These are phyloP conservation scores for Clostera curtula DNA, from an alignment of 2,888 invertebrate genomes.

Conservation along the genomic window DNA sequence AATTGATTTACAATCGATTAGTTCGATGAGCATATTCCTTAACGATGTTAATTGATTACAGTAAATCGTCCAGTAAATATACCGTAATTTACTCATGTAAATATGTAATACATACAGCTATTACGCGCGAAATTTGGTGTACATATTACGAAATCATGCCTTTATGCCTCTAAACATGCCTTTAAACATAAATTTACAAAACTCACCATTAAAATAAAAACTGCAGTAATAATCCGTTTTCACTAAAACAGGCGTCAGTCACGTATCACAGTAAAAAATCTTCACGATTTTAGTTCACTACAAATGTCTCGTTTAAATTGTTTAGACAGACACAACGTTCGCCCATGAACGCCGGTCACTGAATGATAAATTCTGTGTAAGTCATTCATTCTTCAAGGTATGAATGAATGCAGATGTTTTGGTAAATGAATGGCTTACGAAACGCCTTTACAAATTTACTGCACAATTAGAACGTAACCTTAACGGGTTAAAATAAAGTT, in stretches of 20 bases:
- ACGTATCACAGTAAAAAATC: not conserved
- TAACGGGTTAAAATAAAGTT: accelerated
- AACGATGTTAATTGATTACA: too few species aligned
- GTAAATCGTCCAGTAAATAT: too few species aligned
- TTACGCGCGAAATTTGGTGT: too few species aligned
- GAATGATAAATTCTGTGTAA: slow-evolving; percentile 11
- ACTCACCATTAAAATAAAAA: not conserved
- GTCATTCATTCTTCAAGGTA: slow-evolving; percentile 13
- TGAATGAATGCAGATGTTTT: slow-evolving; percentile 35
- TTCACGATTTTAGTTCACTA: not conserved
- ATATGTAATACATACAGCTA: too few species aligned
- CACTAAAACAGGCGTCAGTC: not conserved
- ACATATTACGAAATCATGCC: too few species aligned
- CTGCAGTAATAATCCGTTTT: slow-evolving; percentile 1
- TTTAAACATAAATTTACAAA: too few species aligned
- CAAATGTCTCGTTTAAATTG: not conserved
- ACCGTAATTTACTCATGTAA: too few species aligned
- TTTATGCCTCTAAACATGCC: too few species aligned
- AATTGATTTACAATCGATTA: too few species aligned
- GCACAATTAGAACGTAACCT: slow-evolving; percentile 6
- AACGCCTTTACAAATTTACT: slow-evolving; percentile 3
- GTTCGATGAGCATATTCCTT: too few species aligned
- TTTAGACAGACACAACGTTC: not conserved
- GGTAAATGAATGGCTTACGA: slow-evolving; percentile 4
- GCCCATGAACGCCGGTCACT: slow-evolving; percentile 2